Base-by-base conservation (phyloP, 2,888 invertebrate genomes). In the Litoditis marina region DNA sequence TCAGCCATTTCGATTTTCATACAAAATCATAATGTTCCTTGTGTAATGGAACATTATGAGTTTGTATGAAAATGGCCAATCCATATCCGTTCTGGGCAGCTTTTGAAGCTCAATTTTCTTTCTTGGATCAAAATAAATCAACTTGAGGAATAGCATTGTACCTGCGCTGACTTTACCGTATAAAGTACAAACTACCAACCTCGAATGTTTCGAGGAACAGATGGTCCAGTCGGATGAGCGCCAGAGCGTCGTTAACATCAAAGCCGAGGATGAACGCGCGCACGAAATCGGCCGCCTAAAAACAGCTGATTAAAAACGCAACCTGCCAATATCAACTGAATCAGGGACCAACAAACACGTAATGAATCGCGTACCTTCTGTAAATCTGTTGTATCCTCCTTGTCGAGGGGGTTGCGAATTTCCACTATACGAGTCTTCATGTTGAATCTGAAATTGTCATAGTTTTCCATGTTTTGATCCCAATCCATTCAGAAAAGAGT, bases 161-260 rank as follows among this genome's bases (percentile, higher is more conserved):
- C n/a, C n/a, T n/a, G n/a, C n/a, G n/a, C n/a, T n/a, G n/a, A n/a
- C n/a, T n/a, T n/a, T n/a, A n/a, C n/a, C n/a, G n/a, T n/a, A n/a
- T n/a, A n/a, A n/a, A n/a, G n/a, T n/a, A n/a, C n/a, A n/a, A n/a
- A n/a, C n/a, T n/a, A n/a, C 19, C 46, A 54, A 99, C 88, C 87
- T 98, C 92, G 85, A 99, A 99, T 0, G 92, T 89, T 85, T 99
- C 96, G 0, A 99, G 87, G 84, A 95, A 99, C 8, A 99, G 85
- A 85, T 98, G 96, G 83, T 99, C 96, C 66, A 99, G 86, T 78
- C 98, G 87, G 0, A 99, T 87, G 2, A 99, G 85, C 0, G 98
- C 95, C 63, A 98, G 84, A 0, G 95, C 92, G 85, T 99, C 98
- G 84, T 87, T 65, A 61, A 83, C 91, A 78, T 95, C 94, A 84